Evolutionary conservation across 2,888 invertebrate species (phyloP).

Genomic region (Thyatira batis): DNA sequence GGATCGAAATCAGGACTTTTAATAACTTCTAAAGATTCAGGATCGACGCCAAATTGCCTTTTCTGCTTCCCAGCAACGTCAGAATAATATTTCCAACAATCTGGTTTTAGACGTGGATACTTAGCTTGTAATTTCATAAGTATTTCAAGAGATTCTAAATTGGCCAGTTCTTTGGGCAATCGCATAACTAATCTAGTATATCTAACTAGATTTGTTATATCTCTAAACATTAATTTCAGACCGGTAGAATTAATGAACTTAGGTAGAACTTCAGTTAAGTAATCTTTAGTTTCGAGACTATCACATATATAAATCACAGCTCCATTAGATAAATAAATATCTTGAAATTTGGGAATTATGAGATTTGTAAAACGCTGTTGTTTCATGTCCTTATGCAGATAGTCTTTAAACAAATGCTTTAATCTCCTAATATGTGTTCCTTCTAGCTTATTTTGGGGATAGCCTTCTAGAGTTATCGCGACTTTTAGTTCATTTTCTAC

Average conservation of each 20-base stretch:
- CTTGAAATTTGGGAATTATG: constrained; percentile 72
- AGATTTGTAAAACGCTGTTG: constrained; percentile 60
- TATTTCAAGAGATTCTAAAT: constrained; percentile 61
- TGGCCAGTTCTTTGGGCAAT: constrained; percentile 61
- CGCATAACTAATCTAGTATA: constrained; percentile 69
- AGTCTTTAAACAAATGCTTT: constrained; percentile 71
- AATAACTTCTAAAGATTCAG: constrained; percentile 64
- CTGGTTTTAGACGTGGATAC: constrained; percentile 64
- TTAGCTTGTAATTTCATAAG: constrained; percentile 48
- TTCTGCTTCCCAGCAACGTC: constrained; percentile 73
- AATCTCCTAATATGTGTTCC: constrained; percentile 66
- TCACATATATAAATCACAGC: constrained; percentile 75
- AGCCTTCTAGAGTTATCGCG: constrained; percentile 67
- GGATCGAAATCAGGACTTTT: constrained; percentile 62
- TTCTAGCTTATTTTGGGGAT: constrained; percentile 69
- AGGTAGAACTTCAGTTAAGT: constrained; percentile 61
- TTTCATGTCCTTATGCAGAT: constrained; percentile 69
- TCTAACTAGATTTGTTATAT: constrained; percentile 60
- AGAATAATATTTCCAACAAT: constrained; percentile 73
- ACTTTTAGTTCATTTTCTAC: constrained; percentile 70
- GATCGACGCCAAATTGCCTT: constrained; percentile 73
- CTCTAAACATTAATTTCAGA: constrained; percentile 61
- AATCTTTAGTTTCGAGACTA: constrained; percentile 72
- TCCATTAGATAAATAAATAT: constrained; percentile 70
- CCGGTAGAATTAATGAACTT: constrained; percentile 69